phyloP scores from a whole-genome alignment of 30 jellyfish, hydroid and myxozoan species.

The Cassiopea andromeda region DNA sequence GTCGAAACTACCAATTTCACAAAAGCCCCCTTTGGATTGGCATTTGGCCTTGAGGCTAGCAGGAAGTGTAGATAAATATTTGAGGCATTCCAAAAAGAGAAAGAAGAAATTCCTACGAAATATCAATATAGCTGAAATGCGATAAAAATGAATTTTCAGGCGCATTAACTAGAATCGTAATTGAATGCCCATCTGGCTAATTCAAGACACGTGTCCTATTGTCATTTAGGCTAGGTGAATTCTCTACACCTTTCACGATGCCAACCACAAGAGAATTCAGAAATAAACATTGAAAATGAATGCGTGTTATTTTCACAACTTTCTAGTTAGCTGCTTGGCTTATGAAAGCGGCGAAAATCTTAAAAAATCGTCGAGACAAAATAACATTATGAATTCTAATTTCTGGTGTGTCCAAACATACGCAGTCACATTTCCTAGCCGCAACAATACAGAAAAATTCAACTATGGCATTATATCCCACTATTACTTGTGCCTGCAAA shows the following conservation, averaged over 20 bases:
- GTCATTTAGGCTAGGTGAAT: conserved; percentile 14
- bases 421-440: too few relatives aligned
- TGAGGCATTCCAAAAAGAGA: too few relatives aligned
- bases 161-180: conserved; percentile 3
- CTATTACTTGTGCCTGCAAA: too few relatives aligned
- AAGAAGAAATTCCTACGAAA: too few relatives aligned
- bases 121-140: background rate
- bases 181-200: conserved; percentile 53
- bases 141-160: background rate
- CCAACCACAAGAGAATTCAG: conserved; percentile 33
- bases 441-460: too few relatives aligned
- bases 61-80: too few relatives aligned
- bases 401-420: background rate
- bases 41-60: too few relatives aligned
- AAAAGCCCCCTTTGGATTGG: too few relatives aligned
- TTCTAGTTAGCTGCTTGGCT: background rate
- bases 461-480: too few relatives aligned
- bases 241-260: conserved; percentile 33
- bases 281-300: background rate
- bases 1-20: too few relatives aligned
- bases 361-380: background rate
- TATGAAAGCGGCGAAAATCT: background rate
- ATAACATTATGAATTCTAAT: background rate
- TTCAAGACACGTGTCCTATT: conserved; percentile 42
- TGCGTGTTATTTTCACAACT: background rate